Conservation (phyloP, 2,888 invertebrate species). For the Agrilus biguttatus region DNA sequence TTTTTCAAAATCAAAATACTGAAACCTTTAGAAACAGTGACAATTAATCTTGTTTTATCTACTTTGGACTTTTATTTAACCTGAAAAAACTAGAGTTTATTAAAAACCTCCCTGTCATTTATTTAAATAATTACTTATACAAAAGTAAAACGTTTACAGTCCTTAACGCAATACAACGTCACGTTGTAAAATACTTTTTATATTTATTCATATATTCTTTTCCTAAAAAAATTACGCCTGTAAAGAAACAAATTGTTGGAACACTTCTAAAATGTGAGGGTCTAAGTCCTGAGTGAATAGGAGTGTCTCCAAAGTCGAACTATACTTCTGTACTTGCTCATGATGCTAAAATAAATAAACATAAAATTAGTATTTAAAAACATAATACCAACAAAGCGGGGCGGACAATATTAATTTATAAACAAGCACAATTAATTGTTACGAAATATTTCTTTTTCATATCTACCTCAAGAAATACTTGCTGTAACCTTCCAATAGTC, state of each 20-base stretch:
- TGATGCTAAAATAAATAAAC: conserved; percentile 63
- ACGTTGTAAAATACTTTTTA: too few relatives aligned
- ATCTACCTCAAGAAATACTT: conserved; percentile 84
- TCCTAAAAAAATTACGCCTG: conserved; percentile 43
- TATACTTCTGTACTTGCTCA: conserved; percentile 94
- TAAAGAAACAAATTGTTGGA: conserved; percentile 93
- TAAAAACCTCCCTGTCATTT: too few relatives aligned
- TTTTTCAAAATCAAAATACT: too few relatives aligned
- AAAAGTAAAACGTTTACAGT: too few relatives aligned
- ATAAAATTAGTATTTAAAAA: conserved; percentile 7
- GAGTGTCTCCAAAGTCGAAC: conserved; percentile 84
- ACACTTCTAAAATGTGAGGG: conserved; percentile 88
- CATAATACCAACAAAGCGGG: too few relatives aligned
- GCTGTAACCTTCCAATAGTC: conserved; percentile 86
- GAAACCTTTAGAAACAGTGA: too few relatives aligned
- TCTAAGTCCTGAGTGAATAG: conserved; percentile 95
- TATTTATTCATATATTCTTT: too few relatives aligned
- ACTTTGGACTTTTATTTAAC: too few relatives aligned
- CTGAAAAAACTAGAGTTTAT: too few relatives aligned
- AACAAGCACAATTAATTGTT: not conserved
- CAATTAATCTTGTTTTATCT: too few relatives aligned
- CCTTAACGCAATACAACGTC: too few relatives aligned
- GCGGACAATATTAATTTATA: not conserved
- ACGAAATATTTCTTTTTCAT: not conserved
- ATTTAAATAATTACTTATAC: too few relatives aligned